Percentiles rank a stretch among this genome's conserved stretches.
Conservation (phyloP, 2,113 vertebrate species). For the Callipepla squamata region DNA sequence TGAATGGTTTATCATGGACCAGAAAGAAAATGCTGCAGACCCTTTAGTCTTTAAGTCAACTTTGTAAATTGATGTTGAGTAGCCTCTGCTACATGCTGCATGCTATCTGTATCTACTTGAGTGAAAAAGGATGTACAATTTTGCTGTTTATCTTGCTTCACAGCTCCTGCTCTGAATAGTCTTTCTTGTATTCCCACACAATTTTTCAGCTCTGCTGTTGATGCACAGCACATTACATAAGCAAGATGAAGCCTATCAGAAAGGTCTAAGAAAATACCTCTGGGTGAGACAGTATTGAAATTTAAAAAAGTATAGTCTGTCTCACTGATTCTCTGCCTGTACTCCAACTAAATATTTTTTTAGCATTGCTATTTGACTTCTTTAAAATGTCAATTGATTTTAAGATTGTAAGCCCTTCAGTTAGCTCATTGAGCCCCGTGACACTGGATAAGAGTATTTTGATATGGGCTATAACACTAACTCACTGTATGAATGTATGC, state of each 20-base stretch:
- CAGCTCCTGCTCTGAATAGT: too few relatives aligned
- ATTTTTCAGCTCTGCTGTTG: neutral
- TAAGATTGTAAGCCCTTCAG: constrained; percentile 49
- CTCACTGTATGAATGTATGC: constrained; percentile 12
- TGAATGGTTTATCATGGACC: neutral
- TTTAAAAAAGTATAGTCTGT: neutral
- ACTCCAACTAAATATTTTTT: constrained; percentile 18
- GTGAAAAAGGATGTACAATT: neutral
- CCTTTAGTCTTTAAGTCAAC: neutral
- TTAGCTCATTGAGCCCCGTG: neutral
- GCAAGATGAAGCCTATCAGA: neutral
- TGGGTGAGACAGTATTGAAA: neutral
- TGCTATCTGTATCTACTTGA: neutral
- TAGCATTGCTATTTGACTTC: neutral
- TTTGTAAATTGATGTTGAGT: neutral
- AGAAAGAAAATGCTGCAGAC: neutral
- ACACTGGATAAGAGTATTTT: constrained; percentile 20
- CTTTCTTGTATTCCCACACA: neutral
- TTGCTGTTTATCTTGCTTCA: neutral
- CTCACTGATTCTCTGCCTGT: neutral
- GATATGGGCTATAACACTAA: constrained; percentile 41
- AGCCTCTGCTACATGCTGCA: neutral
- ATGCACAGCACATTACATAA: neutral
- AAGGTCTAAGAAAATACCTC: neutral
- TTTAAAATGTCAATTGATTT: constrained; percentile 56